phyloP scores from a whole-genome alignment of 2,888 invertebrate genomes.

The Pristionchus mayeri region DNA sequence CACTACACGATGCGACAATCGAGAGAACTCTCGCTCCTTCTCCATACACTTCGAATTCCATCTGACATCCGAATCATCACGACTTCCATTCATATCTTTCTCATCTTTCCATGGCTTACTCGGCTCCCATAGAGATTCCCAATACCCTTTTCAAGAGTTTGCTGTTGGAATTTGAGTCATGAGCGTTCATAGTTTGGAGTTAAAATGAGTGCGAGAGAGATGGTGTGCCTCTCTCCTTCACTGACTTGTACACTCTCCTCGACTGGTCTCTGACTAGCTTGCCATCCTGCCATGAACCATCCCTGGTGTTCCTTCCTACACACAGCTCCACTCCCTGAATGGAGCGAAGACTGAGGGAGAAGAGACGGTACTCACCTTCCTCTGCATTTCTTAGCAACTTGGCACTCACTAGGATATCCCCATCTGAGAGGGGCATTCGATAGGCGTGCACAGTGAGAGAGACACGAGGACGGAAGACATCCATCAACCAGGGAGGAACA shows the following conservation, averaged over 20 bases:
- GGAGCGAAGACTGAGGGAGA: neutral
- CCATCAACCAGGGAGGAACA: conserved; percentile 19
- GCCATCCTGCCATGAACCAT: conserved; percentile 49
- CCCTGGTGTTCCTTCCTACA: conserved; percentile 47
- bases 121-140: too few relatives aligned
- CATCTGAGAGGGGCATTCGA: conserved; percentile 41
- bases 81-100: neutral
- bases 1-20: conserved; percentile 27
- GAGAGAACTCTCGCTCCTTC: conserved; percentile 31
- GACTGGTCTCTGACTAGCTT: neutral
- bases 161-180: too few relatives aligned
- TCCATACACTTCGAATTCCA: conserved; percentile 47
- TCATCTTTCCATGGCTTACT: neutral
- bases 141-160: too few relatives aligned
- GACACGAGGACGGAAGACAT: conserved; percentile 38
- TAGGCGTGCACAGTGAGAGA: conserved; percentile 45
- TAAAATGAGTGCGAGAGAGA: too few relatives aligned
- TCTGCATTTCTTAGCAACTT: neutral
- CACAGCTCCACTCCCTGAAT: conserved; percentile 14
- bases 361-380: neutral
- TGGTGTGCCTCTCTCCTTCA: neutral
- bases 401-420: conserved; percentile 40
- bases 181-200: too few relatives aligned
- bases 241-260: conserved; percentile 41
- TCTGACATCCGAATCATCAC: conserved; percentile 7